phyloP scores from a whole-genome alignment of 1,140 invertebrate species.

The Octopus bimaculoides region DNA sequence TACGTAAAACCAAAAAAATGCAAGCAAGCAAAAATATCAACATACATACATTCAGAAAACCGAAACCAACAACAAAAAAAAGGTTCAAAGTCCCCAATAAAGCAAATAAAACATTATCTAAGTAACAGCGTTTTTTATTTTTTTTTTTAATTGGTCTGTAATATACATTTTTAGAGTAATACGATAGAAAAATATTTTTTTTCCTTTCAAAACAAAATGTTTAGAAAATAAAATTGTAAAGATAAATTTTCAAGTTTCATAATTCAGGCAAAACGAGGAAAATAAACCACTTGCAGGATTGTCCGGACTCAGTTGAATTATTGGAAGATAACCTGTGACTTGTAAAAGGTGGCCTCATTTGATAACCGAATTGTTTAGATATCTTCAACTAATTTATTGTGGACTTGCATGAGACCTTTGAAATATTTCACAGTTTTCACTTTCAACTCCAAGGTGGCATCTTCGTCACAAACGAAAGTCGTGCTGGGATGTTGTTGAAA shows the following conservation, averaged over 20 bases:
- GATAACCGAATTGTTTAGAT: slow-evolving; percentile 11
- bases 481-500: slow-evolving; percentile 73
- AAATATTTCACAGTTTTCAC: slow-evolving; percentile 99
- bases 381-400: slow-evolving; percentile 59
- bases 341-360: neutral
- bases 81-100: no score
- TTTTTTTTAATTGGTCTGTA: no score
- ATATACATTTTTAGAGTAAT: no score
- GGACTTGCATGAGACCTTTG: slow-evolving; percentile 67
- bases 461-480: slow-evolving; percentile 96
- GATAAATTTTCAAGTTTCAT: neutral
- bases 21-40: no score
- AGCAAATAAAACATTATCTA: no score
- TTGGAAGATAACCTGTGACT: neutral
- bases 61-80: no score
- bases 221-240: neutral
- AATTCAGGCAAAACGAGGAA: neutral
- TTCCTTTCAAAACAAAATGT: neutral
- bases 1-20: no score
- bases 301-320: neutral
- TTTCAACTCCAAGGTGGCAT: slow-evolving; percentile 92
- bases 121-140: no score
- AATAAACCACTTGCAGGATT: neutral
- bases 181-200: neutral
- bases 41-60: no score